Conservation (phyloP, 2,888 invertebrate species). For the Drosophila parthenogenetica region DNA sequence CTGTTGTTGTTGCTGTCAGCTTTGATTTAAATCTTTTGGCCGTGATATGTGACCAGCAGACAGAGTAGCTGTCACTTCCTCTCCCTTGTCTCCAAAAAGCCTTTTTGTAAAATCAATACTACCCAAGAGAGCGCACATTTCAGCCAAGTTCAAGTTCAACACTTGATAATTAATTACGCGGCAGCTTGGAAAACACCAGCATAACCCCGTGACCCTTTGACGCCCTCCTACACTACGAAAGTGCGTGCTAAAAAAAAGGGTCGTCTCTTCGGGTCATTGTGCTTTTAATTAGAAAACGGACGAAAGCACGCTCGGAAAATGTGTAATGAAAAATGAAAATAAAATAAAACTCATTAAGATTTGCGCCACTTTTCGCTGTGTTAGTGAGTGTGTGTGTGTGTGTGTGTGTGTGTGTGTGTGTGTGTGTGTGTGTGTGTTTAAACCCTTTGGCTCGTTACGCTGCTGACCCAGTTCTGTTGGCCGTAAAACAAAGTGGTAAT, state of each 20-base stretch:
- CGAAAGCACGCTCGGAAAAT: conserved; percentile 19
- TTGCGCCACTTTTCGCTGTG: conserved; percentile 16
- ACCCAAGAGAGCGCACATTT: conserved; percentile 36
- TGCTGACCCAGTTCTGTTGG: conserved; percentile 69
- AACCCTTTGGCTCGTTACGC: conserved; percentile 56
- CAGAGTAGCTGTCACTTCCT: conserved; percentile 17
- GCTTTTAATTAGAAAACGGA: conserved; percentile 75
- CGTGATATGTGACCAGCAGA: conserved; percentile 77
- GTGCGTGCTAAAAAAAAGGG: conserved; percentile 64
- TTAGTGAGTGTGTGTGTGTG: background rate
- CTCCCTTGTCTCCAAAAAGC: background rate
- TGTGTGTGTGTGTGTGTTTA: conserved; percentile 3
- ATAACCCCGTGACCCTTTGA: background rate
- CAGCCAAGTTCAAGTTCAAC: conserved; percentile 79
- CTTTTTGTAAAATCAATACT: conserved; percentile 61
- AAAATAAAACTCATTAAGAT: conserved; percentile 77
- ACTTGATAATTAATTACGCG: conserved; percentile 78
- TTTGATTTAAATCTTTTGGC: conserved; percentile 75
- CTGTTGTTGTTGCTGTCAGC: conserved; percentile 64
- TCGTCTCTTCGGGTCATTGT: conserved; percentile 69
- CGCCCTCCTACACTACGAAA: background rate
- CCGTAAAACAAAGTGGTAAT: conserved; percentile 47
- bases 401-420: background rate
- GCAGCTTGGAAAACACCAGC: conserved; percentile 27
- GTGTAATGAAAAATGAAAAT: conserved; percentile 29